Evolutionary conservation across 2,888 invertebrate genomes (phyloP).

Genomic region (Eupithecia insigniata): DNA sequence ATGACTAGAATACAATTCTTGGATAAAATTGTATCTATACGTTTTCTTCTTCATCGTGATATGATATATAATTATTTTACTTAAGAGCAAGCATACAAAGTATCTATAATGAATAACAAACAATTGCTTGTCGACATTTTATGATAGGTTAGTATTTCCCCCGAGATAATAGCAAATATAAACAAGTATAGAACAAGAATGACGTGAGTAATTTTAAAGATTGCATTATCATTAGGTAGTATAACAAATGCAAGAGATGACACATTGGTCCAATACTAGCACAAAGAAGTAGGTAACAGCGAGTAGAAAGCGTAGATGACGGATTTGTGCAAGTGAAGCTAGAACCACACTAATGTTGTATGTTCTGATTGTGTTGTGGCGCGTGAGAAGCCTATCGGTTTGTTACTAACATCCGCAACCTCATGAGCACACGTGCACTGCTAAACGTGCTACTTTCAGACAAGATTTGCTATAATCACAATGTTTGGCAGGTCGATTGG

Average conservation of each 20-base stretch:
- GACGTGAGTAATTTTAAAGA: not conserved
- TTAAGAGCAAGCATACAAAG: too few species aligned
- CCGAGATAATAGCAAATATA: constrained; percentile 1
- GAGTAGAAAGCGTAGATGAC: not conserved
- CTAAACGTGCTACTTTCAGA: too few species aligned
- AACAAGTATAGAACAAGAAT: not conserved
- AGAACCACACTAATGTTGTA: not conserved
- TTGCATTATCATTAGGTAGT: constrained; percentile 4
- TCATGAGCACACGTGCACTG: not conserved
- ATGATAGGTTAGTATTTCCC: not conserved
- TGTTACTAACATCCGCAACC: not conserved
- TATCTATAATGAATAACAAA: not conserved
- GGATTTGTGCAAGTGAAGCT: not conserved
- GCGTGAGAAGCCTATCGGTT: too few species aligned
- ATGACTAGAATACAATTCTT: too few species aligned
- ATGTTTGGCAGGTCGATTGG: not conserved
- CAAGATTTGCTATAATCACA: not conserved
- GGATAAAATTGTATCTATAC: not conserved
- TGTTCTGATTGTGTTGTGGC: not conserved
- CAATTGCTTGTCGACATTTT: not conserved
- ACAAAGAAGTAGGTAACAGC: not conserved
- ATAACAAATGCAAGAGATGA: not conserved
- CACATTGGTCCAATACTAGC: not conserved
- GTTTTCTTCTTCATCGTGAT: not conserved
- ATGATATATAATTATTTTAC: not conserved